A percentile compares a stretch with the other conserved stretches of the same genome.
phyloP scores from a whole-genome alignment of 2,113 vertebrate species.

The Myiozetetes cayanensis region DNA sequence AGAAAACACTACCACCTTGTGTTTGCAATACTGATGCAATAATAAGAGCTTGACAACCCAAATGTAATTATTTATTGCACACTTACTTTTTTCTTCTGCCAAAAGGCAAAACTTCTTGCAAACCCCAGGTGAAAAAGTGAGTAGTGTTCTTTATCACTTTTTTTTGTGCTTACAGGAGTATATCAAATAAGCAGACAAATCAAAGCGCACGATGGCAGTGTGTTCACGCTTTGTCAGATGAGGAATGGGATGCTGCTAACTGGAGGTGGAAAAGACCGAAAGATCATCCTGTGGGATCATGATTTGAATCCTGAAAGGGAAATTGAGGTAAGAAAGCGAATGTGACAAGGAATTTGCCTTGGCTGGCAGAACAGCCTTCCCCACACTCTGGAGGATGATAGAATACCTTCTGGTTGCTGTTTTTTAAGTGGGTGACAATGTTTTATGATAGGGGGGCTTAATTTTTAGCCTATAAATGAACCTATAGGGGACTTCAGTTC shows the following conservation, averaged over 20 bases:
- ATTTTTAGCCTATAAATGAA: neutral
- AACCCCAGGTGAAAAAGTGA: neutral
- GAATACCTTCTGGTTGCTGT: neutral
- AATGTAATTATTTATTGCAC: neutral
- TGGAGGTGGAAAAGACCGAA: slow-evolving; percentile 93
- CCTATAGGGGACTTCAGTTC: neutral
- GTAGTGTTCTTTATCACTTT: neutral
- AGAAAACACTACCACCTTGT: slow-evolving; percentile 65
- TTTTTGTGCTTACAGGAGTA: slow-evolving; percentile 68
- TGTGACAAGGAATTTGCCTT: neutral
- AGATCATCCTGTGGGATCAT: slow-evolving; percentile 95
- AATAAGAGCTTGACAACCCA: neutral
- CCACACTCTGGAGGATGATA: neutral
- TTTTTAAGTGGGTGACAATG: neutral
- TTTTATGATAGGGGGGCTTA: neutral
- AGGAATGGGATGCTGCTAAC: slow-evolving; percentile 92
- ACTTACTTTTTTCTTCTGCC: neutral
- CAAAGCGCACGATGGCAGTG: slow-evolving; percentile 95
- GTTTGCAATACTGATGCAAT: slow-evolving; percentile 5
- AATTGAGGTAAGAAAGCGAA: slow-evolving; percentile 84
- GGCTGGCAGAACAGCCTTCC: neutral
- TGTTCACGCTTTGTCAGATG: slow-evolving; percentile 95
- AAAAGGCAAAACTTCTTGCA: neutral
- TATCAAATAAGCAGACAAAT: slow-evolving; percentile 94
- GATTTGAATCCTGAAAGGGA: slow-evolving; percentile 88